Base-by-base conservation (phyloP, 1,140 invertebrate genomes). In the Camponotus floridanus region DNA sequence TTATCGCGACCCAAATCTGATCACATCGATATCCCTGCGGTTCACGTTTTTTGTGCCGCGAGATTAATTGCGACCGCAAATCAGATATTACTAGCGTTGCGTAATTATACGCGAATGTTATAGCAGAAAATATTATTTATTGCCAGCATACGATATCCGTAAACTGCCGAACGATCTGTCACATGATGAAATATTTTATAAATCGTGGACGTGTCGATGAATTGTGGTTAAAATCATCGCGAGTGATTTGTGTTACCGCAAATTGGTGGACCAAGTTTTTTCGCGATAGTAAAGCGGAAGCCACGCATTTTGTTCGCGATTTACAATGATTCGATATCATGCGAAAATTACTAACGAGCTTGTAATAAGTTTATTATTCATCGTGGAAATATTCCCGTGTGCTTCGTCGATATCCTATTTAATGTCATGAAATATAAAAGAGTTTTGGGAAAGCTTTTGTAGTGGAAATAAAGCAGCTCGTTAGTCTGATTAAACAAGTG, bases 1-100 rank as follows among this genome's bases (percentile, higher is more conserved):
- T 61, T 74, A 61, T 61, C 68, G 18, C 15, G 26, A 48, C 6
- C 45, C 3, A 5, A 21, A 74, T 15, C 55, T 48, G 45, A 0
- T 61, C 68, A 36, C 73, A 62, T 9, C 68, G 55, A 74, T 48
- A 71, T 31, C 8, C 11, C 13, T 81, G 36, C 55, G 67, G 67
- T 73, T 0, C 7, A 0, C 57, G 9, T 7, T 83, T 83, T 83
- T 83, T 61, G 39, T 7, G 9, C 13, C 18, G 13, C 33, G 39
- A 51, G 55, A 83, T 83, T 83, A 83, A 83, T 83, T 83, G 79
- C 70, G 55, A 83, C 79, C 79, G 68, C 79, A 83, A 83, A 83
- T 62, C 79, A 83, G 68, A 48, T 83, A 80, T 83, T 61, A 61
- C 39, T n/a, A n/a, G 55, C 55, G 36, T 61, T 55, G 36, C 26